A percentile compares a stretch with the other conserved stretches of the same genome.
phyloP scores from a whole-genome alignment of 2,797 vertebrate species.

The Aselliscus stoliczkanus region DNA sequence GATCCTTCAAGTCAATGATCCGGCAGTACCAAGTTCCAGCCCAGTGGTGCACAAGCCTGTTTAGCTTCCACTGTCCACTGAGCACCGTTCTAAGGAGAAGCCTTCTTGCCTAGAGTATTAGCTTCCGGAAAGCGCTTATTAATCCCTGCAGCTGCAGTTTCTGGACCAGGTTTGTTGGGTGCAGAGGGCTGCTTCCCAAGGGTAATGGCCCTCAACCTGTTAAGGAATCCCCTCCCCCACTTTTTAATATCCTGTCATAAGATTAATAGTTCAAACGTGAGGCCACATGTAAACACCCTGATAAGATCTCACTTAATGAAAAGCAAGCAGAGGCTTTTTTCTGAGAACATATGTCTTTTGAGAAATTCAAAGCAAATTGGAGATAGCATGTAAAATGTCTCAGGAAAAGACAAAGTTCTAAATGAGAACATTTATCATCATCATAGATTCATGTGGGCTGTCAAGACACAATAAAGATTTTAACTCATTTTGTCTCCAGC shows the following conservation, averaged over 20 bases:
- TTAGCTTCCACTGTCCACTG: conserved; percentile 70
- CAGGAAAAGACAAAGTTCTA: conserved; percentile 65
- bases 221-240: conserved; percentile 32
- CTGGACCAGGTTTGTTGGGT: conserved; percentile 59
- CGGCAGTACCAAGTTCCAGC: conserved; percentile 75
- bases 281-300: conserved; percentile 45
- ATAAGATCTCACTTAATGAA: conserved; percentile 61
- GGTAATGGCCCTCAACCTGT: conserved; percentile 60
- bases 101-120: conserved; percentile 54
- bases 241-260: conserved; percentile 62
- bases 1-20: conserved; percentile 73
- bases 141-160: conserved; percentile 66
- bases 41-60: conserved; percentile 75
- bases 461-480: conserved; percentile 73
- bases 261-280: conserved; percentile 60
- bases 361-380: conserved; percentile 70
- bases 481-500: conserved; percentile 71
- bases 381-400: conserved; percentile 67
- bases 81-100: conserved; percentile 68
- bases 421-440: conserved; percentile 75
- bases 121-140: conserved; percentile 76
- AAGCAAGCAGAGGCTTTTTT: conserved; percentile 58
- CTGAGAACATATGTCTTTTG: conserved; percentile 70
- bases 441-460: conserved; percentile 70
- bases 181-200: conserved; percentile 67